Percentiles rank a stretch among this genome's conserved stretches.
These are phyloP conservation scores for Muricea muricata DNA, from an alignment of 92 coral and sea anemone species.

Conservation along the genomic window DNA sequence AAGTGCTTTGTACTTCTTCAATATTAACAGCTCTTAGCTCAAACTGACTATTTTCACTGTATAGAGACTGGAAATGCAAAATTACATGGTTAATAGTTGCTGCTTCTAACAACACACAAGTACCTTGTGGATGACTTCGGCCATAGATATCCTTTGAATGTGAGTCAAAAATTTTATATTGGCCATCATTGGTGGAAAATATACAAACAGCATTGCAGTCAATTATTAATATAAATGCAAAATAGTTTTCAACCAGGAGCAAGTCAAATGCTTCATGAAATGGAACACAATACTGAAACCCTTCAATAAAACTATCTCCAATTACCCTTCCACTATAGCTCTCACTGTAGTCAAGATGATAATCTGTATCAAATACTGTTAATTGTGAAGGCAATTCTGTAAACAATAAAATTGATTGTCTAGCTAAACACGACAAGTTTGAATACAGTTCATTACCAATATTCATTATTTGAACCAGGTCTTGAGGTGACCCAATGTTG, in stretches of 20 bases:
- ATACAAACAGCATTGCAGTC: constrained; percentile 46
- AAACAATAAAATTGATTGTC: constrained; percentile 40
- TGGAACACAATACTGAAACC: constrained; percentile 60
- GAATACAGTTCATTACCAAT: constrained; percentile 38
- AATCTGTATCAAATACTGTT: constrained; percentile 38
- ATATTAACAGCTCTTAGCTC: neutral
- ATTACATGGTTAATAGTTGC: neutral
- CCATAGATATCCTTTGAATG: constrained; percentile 62
- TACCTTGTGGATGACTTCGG: constrained; percentile 57
- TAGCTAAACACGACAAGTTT: neutral
- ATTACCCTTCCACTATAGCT: constrained; percentile 53
- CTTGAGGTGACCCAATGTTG: neutral
- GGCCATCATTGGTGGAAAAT: constrained; percentile 45
- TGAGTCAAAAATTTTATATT: constrained; percentile 60
- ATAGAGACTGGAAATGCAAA: too few species aligned
- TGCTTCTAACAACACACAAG: constrained; percentile 53
- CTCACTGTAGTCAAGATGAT: constrained; percentile 38
- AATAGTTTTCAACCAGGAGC: constrained; percentile 51
- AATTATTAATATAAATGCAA: constrained; percentile 57
- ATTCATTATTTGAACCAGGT: constrained; percentile 3
- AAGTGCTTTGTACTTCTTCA: too few species aligned
- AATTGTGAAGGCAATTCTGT: constrained; percentile 49
- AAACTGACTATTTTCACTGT: neutral
- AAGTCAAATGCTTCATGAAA: constrained; percentile 64
- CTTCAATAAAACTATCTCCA: constrained; percentile 56